Base-by-base conservation (phyloP, 2,888 invertebrate genomes). In the Eretmocerus hayati region DNA sequence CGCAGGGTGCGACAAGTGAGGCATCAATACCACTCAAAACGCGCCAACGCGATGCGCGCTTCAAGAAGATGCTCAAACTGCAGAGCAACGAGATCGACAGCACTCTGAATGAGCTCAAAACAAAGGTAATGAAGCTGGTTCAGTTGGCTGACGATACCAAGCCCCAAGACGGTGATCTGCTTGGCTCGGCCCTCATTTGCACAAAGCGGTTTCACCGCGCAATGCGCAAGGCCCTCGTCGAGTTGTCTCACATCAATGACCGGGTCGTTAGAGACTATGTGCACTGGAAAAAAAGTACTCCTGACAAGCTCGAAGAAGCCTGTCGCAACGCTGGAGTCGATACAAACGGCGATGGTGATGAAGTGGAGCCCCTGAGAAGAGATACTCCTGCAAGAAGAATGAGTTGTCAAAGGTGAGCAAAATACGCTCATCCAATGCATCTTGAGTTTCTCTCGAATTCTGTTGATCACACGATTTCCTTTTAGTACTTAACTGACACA, bases 241-340 rank as follows among this genome's bases (percentile, higher is more conserved):
- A 62, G 16, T 45, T 69, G 3, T 57, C 63, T 0, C 51, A 54
- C 4, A 59, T 67, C 18, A 67, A 66, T 19, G 66, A 67, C 30
- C 58, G 59, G 42, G 54, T 67, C 20, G 48, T 66, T 2, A 57
- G 58, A 1, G 59, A 64, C 19, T 64, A 61, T n/a, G 47, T 55
- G 4, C 54, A 41, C 13, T 64, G 64, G 59, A 61, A 56, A 19
- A 54, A 40, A 15, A 45, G 39, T n/a, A n/a, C n/a, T n/a, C n/a
- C n/a, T n/a, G n/a, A n/a, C n/a, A n/a, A n/a, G n/a, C n/a, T n/a
- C n/a, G n/a, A n/a, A n/a, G n/a, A n/a, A n/a, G n/a, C n/a, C n/a
- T n/a, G n/a, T n/a, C n/a, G n/a, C n/a, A n/a, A n/a, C n/a, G n/a
- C n/a, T n/a, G n/a, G n/a, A n/a, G n/a, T n/a, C n/a, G n/a, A n/a